Evolutionary conservation across 2,113 vertebrate genomes (phyloP).

Genomic region (Micronycteris hirsuta): DNA sequence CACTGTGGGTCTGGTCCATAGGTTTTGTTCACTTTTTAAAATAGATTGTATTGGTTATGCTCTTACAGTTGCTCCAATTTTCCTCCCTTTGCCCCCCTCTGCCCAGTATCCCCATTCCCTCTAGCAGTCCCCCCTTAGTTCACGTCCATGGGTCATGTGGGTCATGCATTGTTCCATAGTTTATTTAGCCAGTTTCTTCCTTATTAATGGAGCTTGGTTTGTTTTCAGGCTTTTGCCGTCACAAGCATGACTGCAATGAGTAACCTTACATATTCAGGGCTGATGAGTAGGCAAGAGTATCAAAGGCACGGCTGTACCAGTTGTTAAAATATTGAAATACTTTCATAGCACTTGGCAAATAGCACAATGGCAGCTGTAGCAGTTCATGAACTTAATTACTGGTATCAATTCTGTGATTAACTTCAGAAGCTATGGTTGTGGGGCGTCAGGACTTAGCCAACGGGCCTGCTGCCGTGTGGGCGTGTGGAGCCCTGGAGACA

Average conservation of each 20-base stretch:
- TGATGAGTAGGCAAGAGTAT: neutral
- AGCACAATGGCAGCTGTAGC: neutral
- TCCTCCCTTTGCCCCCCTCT: too few species aligned
- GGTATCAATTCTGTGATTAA: neutral
- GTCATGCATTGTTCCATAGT: neutral
- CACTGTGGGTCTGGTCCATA: neutral
- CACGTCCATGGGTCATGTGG: too few species aligned
- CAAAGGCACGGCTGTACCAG: neutral
- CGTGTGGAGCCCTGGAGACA: neutral
- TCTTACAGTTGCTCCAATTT: too few species aligned
- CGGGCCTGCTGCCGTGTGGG: neutral
- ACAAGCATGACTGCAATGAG: neutral
- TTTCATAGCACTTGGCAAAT: neutral
- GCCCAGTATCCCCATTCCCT: too few species aligned
- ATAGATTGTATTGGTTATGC: too few species aligned
- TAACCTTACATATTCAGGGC: neutral
- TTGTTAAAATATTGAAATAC: neutral
- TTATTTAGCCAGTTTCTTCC: neutral
- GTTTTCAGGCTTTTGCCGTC: neutral
- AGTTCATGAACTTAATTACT: neutral
- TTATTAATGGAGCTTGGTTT: neutral
- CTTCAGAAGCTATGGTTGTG: neutral
- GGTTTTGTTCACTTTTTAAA: neutral
- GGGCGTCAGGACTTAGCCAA: neutral
- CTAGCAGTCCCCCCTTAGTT: too few species aligned